These are phyloP conservation scores for Endotricha flammealis DNA, from an alignment of 2,888 invertebrate genomes.

Conservation along the genomic window DNA sequence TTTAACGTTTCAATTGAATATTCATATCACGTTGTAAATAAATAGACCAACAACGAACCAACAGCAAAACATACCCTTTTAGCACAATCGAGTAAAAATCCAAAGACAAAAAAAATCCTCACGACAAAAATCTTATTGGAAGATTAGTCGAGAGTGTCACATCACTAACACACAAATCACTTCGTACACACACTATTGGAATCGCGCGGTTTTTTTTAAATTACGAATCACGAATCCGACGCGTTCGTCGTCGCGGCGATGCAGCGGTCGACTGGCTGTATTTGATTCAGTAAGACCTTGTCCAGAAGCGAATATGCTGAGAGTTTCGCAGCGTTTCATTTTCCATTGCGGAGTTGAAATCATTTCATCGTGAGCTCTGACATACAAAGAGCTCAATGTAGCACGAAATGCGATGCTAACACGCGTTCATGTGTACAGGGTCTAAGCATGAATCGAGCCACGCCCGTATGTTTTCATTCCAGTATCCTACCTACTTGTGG, in stretches of 20 bases:
- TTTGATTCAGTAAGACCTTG: too few species aligned
- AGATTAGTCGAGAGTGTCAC: background rate
- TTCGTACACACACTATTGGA: background rate
- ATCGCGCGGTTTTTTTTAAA: conserved; percentile 1
- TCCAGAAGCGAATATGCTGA: too few species aligned
- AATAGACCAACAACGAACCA: background rate
- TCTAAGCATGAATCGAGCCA: conserved; percentile 37
- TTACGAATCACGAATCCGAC: conserved; percentile 27
- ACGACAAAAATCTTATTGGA: background rate
- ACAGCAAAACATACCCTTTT: background rate
- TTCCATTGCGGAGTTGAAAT: too few species aligned
- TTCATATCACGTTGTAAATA: background rate
- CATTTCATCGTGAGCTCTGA: too few species aligned
- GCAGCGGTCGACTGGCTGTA: conserved; percentile 23
- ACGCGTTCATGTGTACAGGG: too few species aligned
- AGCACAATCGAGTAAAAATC: background rate
- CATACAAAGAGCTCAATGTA: too few species aligned
- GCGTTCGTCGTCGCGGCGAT: conserved; percentile 24
- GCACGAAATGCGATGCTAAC: too few species aligned
- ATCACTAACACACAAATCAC: conserved; percentile 15
- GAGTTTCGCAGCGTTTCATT: conserved; percentile 15
- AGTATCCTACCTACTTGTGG: too few species aligned
- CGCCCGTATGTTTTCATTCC: conserved; percentile 60
- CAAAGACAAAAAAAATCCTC: background rate
- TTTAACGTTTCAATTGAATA: too few species aligned